Conservation (phyloP, 1,140 invertebrate species). For the Pentalonia nigronervosa region DNA sequence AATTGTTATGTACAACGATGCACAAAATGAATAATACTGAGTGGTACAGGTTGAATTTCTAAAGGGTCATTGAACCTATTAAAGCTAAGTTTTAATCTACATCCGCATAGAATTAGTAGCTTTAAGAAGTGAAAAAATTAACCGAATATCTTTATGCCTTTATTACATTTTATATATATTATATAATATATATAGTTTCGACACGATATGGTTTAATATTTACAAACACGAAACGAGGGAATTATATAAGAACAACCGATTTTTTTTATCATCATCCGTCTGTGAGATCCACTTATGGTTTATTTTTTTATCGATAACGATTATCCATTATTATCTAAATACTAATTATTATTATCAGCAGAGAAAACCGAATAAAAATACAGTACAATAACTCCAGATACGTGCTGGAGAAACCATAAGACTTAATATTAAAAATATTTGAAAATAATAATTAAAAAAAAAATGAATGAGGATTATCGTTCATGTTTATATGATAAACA, state of each 20-base stretch:
- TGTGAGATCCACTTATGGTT: neutral
- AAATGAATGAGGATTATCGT: neutral
- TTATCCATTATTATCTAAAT: too few relatives aligned
- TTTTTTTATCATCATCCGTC: neutral
- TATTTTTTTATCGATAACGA: slow-evolving; percentile 1
- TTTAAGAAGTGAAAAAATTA: neutral
- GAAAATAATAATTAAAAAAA: neutral
- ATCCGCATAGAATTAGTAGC: neutral
- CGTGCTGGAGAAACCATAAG: neutral
- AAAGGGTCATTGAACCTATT: slow-evolving; percentile 6
- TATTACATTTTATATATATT: neutral
- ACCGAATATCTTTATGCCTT: neutral
- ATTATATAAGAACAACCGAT: neutral
- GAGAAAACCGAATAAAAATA: neutral
- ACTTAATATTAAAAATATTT: neutral
- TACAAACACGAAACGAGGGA: neutral
- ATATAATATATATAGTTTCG: neutral
- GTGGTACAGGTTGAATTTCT: neutral
- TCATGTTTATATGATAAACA: neutral
- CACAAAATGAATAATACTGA: neutral
- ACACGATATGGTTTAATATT: neutral
- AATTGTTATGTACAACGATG: neutral
- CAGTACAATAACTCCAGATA: neutral
- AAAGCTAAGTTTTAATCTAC: neutral
- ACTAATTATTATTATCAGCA: neutral